Conservation (phyloP, 2,797 vertebrate genomes). For the Kryptopterus vitreolus region DNA sequence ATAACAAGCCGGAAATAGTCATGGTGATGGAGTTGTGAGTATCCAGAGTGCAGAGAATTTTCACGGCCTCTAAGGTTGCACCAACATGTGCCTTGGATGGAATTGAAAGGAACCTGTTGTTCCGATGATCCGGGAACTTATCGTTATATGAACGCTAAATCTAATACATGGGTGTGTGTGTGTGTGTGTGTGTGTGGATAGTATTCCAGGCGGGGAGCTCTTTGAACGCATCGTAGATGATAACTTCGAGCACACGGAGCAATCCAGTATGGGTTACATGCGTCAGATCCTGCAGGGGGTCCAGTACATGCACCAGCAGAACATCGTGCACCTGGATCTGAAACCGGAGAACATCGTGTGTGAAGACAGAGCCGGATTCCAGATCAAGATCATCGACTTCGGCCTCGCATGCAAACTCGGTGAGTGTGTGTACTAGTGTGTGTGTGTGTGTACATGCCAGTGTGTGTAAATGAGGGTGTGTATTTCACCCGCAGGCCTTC, state of each 20-base stretch:
- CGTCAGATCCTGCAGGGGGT: constrained; percentile 84
- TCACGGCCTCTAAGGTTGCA: too few relatives aligned
- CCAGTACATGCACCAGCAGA: constrained; percentile 80
- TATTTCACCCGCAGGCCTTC: background rate
- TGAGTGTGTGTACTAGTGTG: constrained; percentile 53
- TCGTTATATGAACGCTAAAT: background rate
- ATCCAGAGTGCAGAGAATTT: background rate
- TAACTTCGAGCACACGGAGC: constrained; percentile 84
- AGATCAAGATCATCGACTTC: constrained; percentile 87
- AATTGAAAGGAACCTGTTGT: too few relatives aligned
- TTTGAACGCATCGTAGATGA: constrained; percentile 87
- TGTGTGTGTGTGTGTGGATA: constrained; percentile 56
- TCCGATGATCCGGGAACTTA: background rate
- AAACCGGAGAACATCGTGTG: constrained; percentile 91
- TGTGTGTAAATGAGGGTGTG: background rate
- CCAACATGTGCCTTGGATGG: too few relatives aligned
- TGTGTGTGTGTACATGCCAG: constrained; percentile 61
- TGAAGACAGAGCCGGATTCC: constrained; percentile 72
- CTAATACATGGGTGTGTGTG: background rate
- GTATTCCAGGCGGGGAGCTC: constrained; percentile 84
- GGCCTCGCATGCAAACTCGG: constrained; percentile 81
- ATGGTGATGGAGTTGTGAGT: constrained; percentile 90
- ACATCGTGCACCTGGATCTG: constrained; percentile 82
- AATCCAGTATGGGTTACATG: constrained; percentile 78
- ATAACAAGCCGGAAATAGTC: constrained; percentile 77